Evolutionary conservation across 2,888 invertebrate species (phyloP).

Genomic region (Alcis repandata): DNA sequence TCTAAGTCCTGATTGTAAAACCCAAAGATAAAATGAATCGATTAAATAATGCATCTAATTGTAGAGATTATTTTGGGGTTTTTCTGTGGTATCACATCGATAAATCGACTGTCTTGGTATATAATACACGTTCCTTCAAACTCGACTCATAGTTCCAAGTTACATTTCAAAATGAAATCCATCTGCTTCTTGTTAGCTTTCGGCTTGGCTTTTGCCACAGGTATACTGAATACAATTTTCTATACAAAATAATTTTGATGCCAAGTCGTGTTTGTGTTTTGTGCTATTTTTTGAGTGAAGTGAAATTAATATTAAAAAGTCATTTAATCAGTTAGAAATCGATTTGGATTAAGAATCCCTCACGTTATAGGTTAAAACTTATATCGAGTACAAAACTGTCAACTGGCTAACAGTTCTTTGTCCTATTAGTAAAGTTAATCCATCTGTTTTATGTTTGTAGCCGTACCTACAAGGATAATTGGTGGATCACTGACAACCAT

Average conservation of each 20-base stretch:
- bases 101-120: background rate
- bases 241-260: background rate
- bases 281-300: no score
- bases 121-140: background rate
- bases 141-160: background rate
- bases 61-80: background rate
- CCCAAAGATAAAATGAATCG: background rate
- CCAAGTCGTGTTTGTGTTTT: no score
- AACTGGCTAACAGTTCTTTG: no score
- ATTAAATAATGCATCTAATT: background rate
- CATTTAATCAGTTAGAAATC: no score
- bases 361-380: no score
- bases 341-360: no score
- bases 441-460: no score
- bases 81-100: slow-evolving; percentile 42
- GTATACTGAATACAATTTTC: slow-evolving; percentile 38
- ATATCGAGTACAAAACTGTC: no score
- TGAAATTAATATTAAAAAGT: no score
- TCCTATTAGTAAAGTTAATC: no score
- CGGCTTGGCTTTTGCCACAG: slow-evolving; percentile 55
- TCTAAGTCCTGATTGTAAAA: background rate
- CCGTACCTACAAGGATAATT: no score
- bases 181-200: background rate
- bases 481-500: slow-evolving; percentile 59
- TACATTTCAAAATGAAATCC: background rate